Conservation (phyloP, 2,888 invertebrate species). For the Ypsolopha scabrella region DNA sequence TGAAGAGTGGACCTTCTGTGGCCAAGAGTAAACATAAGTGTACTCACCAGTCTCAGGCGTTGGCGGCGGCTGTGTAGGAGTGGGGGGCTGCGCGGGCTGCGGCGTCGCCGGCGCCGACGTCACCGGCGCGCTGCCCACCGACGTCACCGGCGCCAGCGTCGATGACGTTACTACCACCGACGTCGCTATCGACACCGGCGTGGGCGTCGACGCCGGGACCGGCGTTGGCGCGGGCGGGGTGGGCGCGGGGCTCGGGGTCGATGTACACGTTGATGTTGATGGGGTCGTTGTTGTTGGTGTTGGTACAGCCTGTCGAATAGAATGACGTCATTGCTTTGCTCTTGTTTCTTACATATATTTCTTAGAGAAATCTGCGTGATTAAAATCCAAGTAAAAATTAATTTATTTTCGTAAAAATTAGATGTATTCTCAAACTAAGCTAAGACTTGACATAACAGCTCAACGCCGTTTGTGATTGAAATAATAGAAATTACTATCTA, state of each 20-base stretch:
- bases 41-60: slow-evolving; percentile 46
- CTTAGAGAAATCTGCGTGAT: too few relatives aligned
- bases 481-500: too few relatives aligned
- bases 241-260: slow-evolving; percentile 15
- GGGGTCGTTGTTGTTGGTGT: neutral
- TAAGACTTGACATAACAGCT: too few relatives aligned
- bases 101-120: slow-evolving; percentile 34
- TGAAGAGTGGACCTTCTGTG: too few relatives aligned
- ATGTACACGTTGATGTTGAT: neutral
- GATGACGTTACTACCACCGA: slow-evolving; percentile 6
- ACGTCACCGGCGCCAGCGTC: slow-evolving; percentile 14
- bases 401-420: too few relatives aligned
- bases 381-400: too few relatives aligned
- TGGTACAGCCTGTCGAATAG: too few relatives aligned
- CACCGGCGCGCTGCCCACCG: slow-evolving; percentile 10
- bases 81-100: slow-evolving; percentile 41
- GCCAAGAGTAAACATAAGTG: too few relatives aligned
- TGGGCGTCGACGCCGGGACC: slow-evolving; percentile 20
- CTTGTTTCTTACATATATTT: too few relatives aligned
- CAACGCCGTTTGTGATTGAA: too few relatives aligned
- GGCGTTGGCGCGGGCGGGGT: slow-evolving; percentile 11
- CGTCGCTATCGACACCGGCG: slow-evolving; percentile 9
- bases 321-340: too few relatives aligned
- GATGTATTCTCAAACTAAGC: too few relatives aligned
- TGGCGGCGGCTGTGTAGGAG: slow-evolving; percentile 23